Evolutionary conservation across 2,113 vertebrate genomes (phyloP).

Genomic region (Geococcyx californianus): DNA sequence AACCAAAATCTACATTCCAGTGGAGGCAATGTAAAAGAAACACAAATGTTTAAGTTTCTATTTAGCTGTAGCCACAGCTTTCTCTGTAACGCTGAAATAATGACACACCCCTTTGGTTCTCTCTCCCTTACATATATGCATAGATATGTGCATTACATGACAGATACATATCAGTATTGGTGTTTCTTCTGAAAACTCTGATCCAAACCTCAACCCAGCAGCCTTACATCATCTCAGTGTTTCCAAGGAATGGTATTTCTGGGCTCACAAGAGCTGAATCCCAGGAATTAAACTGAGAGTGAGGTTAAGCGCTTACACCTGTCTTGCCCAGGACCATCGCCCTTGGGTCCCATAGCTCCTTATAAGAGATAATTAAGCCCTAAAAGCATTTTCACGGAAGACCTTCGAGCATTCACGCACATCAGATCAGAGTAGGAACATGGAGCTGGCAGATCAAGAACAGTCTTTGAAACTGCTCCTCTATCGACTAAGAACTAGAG

Average conservation of each 20-base stretch:
- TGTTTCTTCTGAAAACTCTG: not conserved
- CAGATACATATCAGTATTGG: not conserved
- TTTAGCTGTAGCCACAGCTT: not conserved
- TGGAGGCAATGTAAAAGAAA: not conserved
- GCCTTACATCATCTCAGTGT: not conserved
- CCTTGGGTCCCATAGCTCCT: not conserved
- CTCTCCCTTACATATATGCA: not conserved
- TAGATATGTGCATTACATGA: not conserved
- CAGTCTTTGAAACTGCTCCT: not conserved
- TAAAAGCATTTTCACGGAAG: not conserved
- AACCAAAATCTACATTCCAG: not conserved
- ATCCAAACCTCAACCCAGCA: not conserved
- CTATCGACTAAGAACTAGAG: not conserved
- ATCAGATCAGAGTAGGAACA: not conserved
- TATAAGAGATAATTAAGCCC: not conserved
- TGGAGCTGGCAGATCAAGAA: not conserved
- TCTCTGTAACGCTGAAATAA: not conserved
- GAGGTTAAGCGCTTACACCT: not conserved
- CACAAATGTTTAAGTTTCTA: not conserved
- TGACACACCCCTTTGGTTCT: not conserved
- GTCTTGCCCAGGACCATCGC: not conserved
- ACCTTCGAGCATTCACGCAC: not conserved
- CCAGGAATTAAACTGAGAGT: not conserved
- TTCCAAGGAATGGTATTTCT: not conserved
- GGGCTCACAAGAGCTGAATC: not conserved